Conservation (phyloP, 2,888 invertebrate genomes). For the Cataglyphis livida region DNA sequence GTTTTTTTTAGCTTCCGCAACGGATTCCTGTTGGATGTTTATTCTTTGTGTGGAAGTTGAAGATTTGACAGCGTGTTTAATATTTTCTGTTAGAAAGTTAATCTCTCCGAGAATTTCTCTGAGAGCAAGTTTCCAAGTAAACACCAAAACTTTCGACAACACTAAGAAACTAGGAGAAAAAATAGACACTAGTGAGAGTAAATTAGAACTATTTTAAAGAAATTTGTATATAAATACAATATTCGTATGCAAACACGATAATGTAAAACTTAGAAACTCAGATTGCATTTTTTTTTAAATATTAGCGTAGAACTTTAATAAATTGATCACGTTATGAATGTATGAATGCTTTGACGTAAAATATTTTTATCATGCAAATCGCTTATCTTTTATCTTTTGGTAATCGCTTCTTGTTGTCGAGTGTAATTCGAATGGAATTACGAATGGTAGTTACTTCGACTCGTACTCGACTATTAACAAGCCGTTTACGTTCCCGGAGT, state of each 20-base stretch:
- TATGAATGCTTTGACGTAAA: neutral
- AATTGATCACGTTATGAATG: neutral
- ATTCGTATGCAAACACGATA: neutral
- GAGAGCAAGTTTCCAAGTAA: constrained; percentile 14
- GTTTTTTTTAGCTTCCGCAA: neutral
- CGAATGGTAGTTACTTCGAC: neutral
- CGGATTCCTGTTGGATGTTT: constrained; percentile 16
- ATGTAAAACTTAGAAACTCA: neutral
- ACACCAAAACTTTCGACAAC: constrained; percentile 35
- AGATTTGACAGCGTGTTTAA: constrained; percentile 35
- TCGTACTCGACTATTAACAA: constrained; percentile 9
- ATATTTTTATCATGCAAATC: neutral
- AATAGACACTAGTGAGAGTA: constrained; percentile 14
- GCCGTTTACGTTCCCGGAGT: constrained; percentile 24
- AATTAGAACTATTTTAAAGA: constrained; percentile 5
- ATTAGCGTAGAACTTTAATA: neutral
- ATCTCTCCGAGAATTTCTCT: constrained; percentile 28
- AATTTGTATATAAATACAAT: constrained; percentile 16
- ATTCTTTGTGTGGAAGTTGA: neutral
- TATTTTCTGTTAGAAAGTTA: constrained; percentile 41
- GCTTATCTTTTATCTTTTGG: neutral
- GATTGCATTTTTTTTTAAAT: neutral
- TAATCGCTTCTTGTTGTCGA: neutral
- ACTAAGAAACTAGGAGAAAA: constrained; percentile 24
- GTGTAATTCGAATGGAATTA: constrained; percentile 10